These are phyloP conservation scores for Leptobrachium leishanense DNA, from an alignment of 2,113 vertebrate species.

Conservation along the genomic window DNA sequence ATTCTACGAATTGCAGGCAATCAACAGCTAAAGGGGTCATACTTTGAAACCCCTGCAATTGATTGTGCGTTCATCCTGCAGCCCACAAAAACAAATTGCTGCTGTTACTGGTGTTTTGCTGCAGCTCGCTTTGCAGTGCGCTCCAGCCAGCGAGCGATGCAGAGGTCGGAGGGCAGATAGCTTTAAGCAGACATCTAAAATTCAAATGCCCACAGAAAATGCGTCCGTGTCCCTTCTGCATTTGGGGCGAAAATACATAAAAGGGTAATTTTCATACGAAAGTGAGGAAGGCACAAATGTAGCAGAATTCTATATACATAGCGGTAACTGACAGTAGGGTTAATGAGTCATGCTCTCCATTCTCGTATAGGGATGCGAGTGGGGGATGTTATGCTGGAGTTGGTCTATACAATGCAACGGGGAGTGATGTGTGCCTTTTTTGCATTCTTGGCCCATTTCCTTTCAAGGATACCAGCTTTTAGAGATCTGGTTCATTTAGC, in stretches of 20 bases:
- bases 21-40: too few species aligned
- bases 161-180: background rate
- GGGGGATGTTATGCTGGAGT: background rate
- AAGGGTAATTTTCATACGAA: too few species aligned
- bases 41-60: too few species aligned
- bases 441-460: slow-evolving; percentile 27
- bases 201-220: background rate
- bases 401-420: background rate
- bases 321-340: background rate
- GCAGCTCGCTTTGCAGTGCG: background rate
- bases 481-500: slow-evolving; percentile 40
- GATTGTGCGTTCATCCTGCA: too few species aligned
- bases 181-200: background rate
- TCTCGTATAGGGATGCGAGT: background rate
- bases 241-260: slow-evolving; percentile 3
- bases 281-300: too few species aligned
- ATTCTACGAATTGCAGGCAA: too few species aligned
- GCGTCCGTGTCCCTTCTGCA: background rate
- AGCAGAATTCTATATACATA: background rate
- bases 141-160: slow-evolving; percentile 7
- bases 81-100: too few species aligned
- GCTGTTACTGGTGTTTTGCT: too few species aligned
- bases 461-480: slow-evolving; percentile 31
- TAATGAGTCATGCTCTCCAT: background rate
- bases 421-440: slow-evolving; percentile 1